A percentile compares a stretch with the other conserved stretches of the same genome.
phyloP scores from a whole-genome alignment of 2,888 invertebrate genomes.

The Petrolisthes cinctipes region DNA sequence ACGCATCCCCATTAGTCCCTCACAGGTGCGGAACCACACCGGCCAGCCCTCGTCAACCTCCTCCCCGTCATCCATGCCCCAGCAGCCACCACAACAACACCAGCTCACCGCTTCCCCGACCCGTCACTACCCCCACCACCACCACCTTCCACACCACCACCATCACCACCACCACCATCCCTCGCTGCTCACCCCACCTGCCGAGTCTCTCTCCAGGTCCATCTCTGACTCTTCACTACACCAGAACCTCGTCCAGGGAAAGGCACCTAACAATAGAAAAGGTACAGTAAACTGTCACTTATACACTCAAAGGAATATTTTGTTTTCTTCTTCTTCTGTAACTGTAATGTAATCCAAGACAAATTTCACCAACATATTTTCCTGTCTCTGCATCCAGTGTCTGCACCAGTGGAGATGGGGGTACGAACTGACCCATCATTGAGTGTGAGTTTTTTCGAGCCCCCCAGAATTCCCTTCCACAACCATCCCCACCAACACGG shows the following conservation, averaged over 20 bases:
- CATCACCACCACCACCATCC: conserved; percentile 28
- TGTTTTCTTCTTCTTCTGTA: background rate
- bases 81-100: background rate
- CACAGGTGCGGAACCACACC: conserved; percentile 44
- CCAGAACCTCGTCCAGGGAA: conserved; percentile 57
- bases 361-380: background rate
- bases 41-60: conserved; percentile 19
- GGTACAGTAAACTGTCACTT: conserved; percentile 17
- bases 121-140: conserved; percentile 5
- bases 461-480: conserved; percentile 5
- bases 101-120: background rate
- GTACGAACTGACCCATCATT: conserved; percentile 34
- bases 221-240: conserved; percentile 61
- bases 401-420: conserved; percentile 45
- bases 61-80: background rate
- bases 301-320: too few species aligned
- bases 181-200: conserved; percentile 37
- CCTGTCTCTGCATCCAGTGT: conserved; percentile 27
- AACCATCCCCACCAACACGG: conserved; percentile 29
- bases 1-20: conserved; percentile 11
- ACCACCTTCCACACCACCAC: conserved; percentile 29
- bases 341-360: background rate
- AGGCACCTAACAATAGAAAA: conserved; percentile 51
- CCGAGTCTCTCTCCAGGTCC: conserved; percentile 52
- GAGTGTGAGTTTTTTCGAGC: conserved; percentile 26